These are phyloP conservation scores for Peromyscus melanophrys DNA, from an alignment of 2,797 vertebrate genomes.

Conservation along the genomic window DNA sequence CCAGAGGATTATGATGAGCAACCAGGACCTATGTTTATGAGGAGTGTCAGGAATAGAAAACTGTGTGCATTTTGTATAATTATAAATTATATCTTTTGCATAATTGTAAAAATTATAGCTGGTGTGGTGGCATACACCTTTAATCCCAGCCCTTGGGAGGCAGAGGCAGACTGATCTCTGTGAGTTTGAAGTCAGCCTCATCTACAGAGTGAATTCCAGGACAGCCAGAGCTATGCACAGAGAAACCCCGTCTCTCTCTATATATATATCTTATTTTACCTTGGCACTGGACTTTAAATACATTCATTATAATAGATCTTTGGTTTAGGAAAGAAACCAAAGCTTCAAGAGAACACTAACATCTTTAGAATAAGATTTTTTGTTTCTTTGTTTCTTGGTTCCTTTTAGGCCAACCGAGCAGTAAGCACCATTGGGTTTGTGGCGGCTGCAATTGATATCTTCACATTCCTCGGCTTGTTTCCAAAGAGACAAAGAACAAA, in stretches of 20 bases:
- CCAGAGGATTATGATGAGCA: neutral
- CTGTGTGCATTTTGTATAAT: neutral
- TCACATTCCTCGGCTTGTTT: slow-evolving; percentile 87
- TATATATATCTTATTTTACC: slow-evolving; percentile 21
- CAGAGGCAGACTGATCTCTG: neutral
- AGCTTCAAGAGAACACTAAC: neutral
- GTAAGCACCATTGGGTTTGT: slow-evolving; percentile 84
- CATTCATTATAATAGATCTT: neutral
- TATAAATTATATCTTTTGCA: neutral
- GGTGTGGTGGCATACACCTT: neutral
- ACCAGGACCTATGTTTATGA: neutral
- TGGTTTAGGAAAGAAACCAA: slow-evolving; percentile 15
- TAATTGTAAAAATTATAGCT: slow-evolving; percentile 29
- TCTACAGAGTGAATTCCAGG: neutral
- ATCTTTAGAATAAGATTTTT: slow-evolving; percentile 55
- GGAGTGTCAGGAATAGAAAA: neutral
- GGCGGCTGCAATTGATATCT: slow-evolving; percentile 80
- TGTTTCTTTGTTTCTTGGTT: slow-evolving; percentile 57
- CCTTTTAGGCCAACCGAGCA: slow-evolving; percentile 85
- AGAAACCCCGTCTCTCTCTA: neutral
- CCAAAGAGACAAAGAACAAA: slow-evolving; percentile 83
- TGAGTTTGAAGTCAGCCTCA: neutral
- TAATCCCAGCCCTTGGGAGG: neutral
- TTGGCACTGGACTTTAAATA: slow-evolving; percentile 45
- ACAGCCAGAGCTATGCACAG: neutral